Percentiles rank a stretch among this genome's conserved stretches.
These are phyloP conservation scores for Cheilosia urbana DNA, from an alignment of 2,888 invertebrate species.

Conservation along the genomic window DNA sequence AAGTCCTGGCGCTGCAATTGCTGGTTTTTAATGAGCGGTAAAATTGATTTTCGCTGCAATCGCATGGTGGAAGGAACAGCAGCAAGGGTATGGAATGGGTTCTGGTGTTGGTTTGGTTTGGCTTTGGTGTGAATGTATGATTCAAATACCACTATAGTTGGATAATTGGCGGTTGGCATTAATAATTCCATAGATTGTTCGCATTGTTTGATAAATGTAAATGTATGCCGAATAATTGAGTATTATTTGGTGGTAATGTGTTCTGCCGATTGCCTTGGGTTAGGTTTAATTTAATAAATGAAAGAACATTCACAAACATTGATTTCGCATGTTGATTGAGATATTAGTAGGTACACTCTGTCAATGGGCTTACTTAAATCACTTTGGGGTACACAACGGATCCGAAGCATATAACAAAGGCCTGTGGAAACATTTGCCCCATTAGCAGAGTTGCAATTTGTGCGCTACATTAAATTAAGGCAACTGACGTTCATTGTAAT, in stretches of 20 bases:
- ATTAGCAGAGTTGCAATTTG: no score
- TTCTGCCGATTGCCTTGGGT: not conserved
- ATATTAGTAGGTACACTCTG: no score
- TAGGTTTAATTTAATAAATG: not conserved
- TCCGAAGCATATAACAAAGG: no score
- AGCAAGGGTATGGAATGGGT: not conserved
- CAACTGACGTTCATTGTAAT: no score
- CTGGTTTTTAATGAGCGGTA: conserved; percentile 46
- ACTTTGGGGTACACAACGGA: not conserved
- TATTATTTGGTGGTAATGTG: not conserved
- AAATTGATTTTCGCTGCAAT: conserved; percentile 52
- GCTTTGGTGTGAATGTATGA: not conserved
- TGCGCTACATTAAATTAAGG: no score
- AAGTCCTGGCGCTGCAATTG: conserved; percentile 22
- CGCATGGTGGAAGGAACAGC: not conserved
- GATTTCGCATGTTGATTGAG: not conserved
- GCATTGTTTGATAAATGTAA: conserved; percentile 3
- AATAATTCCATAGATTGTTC: conserved; percentile 60
- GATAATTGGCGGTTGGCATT: conserved; percentile 61
- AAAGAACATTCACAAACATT: not conserved
- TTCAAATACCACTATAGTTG: conserved; percentile 46
- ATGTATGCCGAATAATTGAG: conserved; percentile 33
- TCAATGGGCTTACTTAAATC: not conserved
- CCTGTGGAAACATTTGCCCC: no score
- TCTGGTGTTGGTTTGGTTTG: not conserved